Base-by-base conservation (phyloP, 2,797 vertebrate genomes). In the Lutjanus campechanus region DNA sequence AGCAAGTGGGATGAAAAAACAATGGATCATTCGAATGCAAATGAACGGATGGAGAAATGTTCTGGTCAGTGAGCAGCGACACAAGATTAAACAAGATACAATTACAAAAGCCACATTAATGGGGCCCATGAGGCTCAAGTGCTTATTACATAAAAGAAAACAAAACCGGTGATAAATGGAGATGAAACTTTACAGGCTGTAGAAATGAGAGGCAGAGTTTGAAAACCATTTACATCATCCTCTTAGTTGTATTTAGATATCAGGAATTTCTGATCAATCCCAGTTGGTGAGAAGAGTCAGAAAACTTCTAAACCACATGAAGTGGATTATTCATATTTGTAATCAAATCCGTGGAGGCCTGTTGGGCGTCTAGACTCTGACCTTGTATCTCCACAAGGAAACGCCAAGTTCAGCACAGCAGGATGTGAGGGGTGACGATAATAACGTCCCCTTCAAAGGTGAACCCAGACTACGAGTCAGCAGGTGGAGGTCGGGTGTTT, bases 11-110 rank as follows among this genome's bases (percentile, higher is more conserved):
- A 65, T 68, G 22, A 41, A 73, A 25, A 79, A 76, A 62, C 51
- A 20, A 47, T 20, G 43, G 59, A 78, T 61, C 55, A 56, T 81
- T 60, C 8, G n/a, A 67, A 75, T 75, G 46, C 25, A 51, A 69
- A 81, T 85, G 73, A 75, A 41, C 5, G 5, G 54, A 76, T 16
- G n/a, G 51, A 9, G 54, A 1, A 46, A 25, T 44, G 60, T 79
- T 68, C 44, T 22, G 68, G 51, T 49, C 69, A 59, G 22, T 59
- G 58, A 66, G 25, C 64, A 55, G 56, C 63, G 56, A 25, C 53
- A 44, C 47, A 50, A 73, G 60, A 55, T 68, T 47, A 59, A 74
- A 70, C 41, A 58, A 16, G 44, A 56, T 20, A 55, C 13, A 22
- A 13, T 44, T 66, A 20, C 54, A 2, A 36, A 74, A 61, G 47